Evolutionary conservation across 2,888 invertebrate species (phyloP).

Genomic region (Agonopterix heracliana): DNA sequence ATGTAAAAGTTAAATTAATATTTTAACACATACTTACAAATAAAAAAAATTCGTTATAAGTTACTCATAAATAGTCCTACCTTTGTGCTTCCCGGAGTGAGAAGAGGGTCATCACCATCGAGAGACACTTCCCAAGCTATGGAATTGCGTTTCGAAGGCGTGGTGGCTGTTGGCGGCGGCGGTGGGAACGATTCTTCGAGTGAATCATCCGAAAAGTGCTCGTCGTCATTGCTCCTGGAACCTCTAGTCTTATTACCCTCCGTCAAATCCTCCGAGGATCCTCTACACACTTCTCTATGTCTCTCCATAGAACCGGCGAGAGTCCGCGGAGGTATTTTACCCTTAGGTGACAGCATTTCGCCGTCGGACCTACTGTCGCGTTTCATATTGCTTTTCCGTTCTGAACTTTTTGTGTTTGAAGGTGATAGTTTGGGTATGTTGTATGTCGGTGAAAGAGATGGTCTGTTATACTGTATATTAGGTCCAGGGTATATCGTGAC

Average conservation of each 20-base stretch:
- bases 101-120: slow-evolving; percentile 81
- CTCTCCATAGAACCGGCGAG: slow-evolving; percentile 83
- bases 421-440: slow-evolving; percentile 57
- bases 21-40: too few species aligned
- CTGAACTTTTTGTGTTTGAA: slow-evolving; percentile 53
- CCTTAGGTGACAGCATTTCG: slow-evolving; percentile 62
- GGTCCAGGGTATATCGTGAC: slow-evolving; percentile 81
- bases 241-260: slow-evolving; percentile 50
- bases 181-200: slow-evolving; percentile 85
- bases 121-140: slow-evolving; percentile 93
- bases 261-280: slow-evolving; percentile 69
- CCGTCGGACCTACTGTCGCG: slow-evolving; percentile 61
- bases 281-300: slow-evolving; percentile 87
- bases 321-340: slow-evolving; percentile 81
- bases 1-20: slow-evolving; percentile 2
- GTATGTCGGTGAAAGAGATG: slow-evolving; percentile 61
- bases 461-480: slow-evolving; percentile 55
- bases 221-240: slow-evolving; percentile 61
- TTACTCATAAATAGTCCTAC: slow-evolving; percentile 39
- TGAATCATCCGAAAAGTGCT: slow-evolving; percentile 89
- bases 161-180: slow-evolving; percentile 72
- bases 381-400: slow-evolving; percentile 46
- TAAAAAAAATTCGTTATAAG: too few species aligned
- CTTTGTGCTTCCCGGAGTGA: slow-evolving; percentile 83
- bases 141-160: slow-evolving; percentile 84